Base-by-base conservation (phyloP, 2,888 invertebrate species). In the Leptinotarsa juncta region DNA sequence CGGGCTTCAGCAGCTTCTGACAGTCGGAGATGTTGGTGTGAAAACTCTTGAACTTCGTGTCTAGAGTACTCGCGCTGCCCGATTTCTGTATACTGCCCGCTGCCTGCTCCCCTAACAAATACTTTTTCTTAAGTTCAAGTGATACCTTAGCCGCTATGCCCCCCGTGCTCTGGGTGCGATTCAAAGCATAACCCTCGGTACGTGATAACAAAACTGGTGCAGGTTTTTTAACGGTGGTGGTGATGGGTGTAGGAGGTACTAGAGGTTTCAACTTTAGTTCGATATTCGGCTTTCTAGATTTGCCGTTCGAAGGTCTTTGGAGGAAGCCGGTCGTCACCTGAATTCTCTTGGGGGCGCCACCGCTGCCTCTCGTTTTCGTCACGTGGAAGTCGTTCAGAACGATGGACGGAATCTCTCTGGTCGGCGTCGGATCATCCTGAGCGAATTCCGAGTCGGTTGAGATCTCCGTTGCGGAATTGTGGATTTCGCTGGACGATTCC, bases 381-480 rank as follows among this genome's bases (percentile, higher is more conserved):
- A 92, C 89, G 82, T 90, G 89, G 26, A 90, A 88, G 82, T 94
- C 94, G 84, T 94, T 93, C 78, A 94, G 92, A 70, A 94, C 90
- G 74, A 95, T 95, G 79, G 94, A 92, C 15, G 96, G 96, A 42
- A 94, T 91, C 79, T 93, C 92, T 70, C 93, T 91, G 1, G 92
- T 92, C 26, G 94, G 94, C 0, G 91, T 91, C 20, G 89, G 89
- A 60, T 93, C 94, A 84, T 96, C 96, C 78, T 95, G 93, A 79
- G 95, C 96, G 85, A 97, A 96, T 89, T 97, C 96, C 42, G 96
- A 96, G 89, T 97, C 96, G 0, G 96, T 96, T 67, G 96, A 96
- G 82, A 96, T 96, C 90, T 96, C 96, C 1, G 96, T 96, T 3
- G 95, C 96, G 10, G 96, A 96, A 83, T 96, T 96, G 81, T 94